phyloP scores from a whole-genome alignment of 2,797 vertebrate genomes.

The Ctenochaetus hawaiiensis region DNA sequence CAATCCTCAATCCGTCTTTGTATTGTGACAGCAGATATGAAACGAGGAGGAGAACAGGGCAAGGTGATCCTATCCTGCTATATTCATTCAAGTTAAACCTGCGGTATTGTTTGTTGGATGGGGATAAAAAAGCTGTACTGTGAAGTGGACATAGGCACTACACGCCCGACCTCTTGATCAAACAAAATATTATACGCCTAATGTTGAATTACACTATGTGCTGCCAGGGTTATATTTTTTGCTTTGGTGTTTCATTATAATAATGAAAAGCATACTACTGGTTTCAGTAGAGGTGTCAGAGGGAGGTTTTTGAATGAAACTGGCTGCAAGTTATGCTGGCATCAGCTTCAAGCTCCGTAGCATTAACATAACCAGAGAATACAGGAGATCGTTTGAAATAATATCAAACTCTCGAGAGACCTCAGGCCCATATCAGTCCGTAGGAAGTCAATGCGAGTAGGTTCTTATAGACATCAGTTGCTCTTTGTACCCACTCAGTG shows the following conservation, averaged over 20 bases:
- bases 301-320: slow-evolving; percentile 54
- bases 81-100: slow-evolving; percentile 69
- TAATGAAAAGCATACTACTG: slow-evolving; percentile 64
- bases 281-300: slow-evolving; percentile 56
- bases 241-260: slow-evolving; percentile 67
- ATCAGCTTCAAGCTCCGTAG: slow-evolving; percentile 51
- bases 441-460: slow-evolving; percentile 20
- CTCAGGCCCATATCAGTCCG: slow-evolving; percentile 20
- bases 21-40: slow-evolving; percentile 68
- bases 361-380: slow-evolving; percentile 51
- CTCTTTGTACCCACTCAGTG: slow-evolving; percentile 3
- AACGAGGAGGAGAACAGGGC: slow-evolving; percentile 42
- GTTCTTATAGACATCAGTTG: slow-evolving; percentile 7
- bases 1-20: slow-evolving; percentile 71
- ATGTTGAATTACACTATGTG: slow-evolving; percentile 44
- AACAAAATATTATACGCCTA: slow-evolving; percentile 57
- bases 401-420: slow-evolving; percentile 46
- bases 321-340: slow-evolving; percentile 60
- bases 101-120: slow-evolving; percentile 46
- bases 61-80: slow-evolving; percentile 63
- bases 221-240: slow-evolving; percentile 39
- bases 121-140: slow-evolving; percentile 34
- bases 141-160: slow-evolving; percentile 37
- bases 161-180: slow-evolving; percentile 50
- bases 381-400: slow-evolving; percentile 48